Base-by-base conservation (phyloP, 2,888 invertebrate genomes). In the Machimus atricapillus region DNA sequence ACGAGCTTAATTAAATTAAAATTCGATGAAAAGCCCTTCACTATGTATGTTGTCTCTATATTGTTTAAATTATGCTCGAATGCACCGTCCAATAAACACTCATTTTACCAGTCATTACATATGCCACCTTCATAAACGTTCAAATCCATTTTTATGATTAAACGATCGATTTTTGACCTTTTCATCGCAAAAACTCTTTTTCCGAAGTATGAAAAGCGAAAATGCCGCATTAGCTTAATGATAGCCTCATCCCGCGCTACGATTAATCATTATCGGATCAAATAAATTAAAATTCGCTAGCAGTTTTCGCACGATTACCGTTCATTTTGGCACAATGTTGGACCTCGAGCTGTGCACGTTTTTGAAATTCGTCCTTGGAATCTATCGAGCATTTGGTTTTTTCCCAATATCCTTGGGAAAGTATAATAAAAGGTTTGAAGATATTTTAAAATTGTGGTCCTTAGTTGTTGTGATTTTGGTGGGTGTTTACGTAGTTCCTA, bases 371-470 rank as follows among this genome's bases (percentile, higher is more conserved):
- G 31, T 37, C 31, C 43, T 85, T 6, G 31, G 52, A 1, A 19
- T 85, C 14, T 85, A 52, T 52, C 86, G 77, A n/a, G 6, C 37
- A 23, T 31, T 86, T 74, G 86, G 86, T 16, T 77, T 78, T 40
- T 86, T 52, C 40, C 86, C 86, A 86, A 37, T 86, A 2, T 46
- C 58, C 4, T 37, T 86, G 37, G 37, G 37, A 9, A 43, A 40
- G 37, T 31, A 19, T 8, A 66, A 23, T 7, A 58, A n/a, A 58
- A 19, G 37, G 4, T 14, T 58, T n/a, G 58, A 78, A 14, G 9
- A 23, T 5, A 1, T 86, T 8, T 58, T 86, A 76, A 52, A 9
- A 4, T 12, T 78, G 6, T 86, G 86, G 86, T 40, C 86, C 23
- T 27, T 86, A 14, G 27, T 78, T 9, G 14, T 77, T 8, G 23